phyloP scores from a whole-genome alignment of 1,140 invertebrate species.

The Globodera ellingtonae region DNA sequence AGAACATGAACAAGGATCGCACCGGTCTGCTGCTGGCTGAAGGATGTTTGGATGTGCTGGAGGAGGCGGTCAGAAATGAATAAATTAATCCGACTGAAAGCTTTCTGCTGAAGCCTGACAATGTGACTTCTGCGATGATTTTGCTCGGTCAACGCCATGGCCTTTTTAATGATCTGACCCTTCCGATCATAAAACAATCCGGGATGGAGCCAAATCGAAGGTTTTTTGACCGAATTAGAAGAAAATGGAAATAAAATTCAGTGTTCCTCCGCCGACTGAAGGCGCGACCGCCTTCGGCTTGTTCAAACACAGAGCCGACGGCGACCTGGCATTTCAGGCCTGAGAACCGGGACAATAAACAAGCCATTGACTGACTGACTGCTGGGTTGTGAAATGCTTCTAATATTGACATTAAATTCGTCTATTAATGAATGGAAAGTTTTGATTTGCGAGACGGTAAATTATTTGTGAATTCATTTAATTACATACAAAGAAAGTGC shows the following conservation, averaged over 20 bases:
- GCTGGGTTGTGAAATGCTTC: no score
- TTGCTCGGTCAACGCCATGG: slow-evolving; percentile 64
- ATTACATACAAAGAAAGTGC: no score
- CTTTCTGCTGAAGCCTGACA: slow-evolving; percentile 58
- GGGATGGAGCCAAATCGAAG: neutral
- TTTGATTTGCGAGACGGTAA: no score
- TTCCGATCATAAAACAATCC: slow-evolving; percentile 39
- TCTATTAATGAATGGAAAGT: neutral
- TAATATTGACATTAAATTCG: neutral
- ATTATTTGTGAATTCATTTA: no score
- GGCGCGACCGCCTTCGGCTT: neutral
- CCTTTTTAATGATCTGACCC: slow-evolving; percentile 58
- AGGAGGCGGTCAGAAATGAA: slow-evolving; percentile 73
- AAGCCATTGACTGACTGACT: no score
- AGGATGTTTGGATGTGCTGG: slow-evolving; percentile 71
- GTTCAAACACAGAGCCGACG: neutral
- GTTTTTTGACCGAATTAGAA: neutral
- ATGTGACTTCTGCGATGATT: slow-evolving; percentile 62
- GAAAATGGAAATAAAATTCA: neutral
- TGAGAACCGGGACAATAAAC: neutral
- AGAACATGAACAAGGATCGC: slow-evolving; percentile 78
- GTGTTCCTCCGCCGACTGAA: neutral
- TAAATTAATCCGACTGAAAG: neutral
- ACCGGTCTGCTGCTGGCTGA: slow-evolving; percentile 81
- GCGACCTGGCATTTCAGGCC: neutral